phyloP scores from a whole-genome alignment of 92 coral and sea anemone species.

The Montipora capitata region DNA sequence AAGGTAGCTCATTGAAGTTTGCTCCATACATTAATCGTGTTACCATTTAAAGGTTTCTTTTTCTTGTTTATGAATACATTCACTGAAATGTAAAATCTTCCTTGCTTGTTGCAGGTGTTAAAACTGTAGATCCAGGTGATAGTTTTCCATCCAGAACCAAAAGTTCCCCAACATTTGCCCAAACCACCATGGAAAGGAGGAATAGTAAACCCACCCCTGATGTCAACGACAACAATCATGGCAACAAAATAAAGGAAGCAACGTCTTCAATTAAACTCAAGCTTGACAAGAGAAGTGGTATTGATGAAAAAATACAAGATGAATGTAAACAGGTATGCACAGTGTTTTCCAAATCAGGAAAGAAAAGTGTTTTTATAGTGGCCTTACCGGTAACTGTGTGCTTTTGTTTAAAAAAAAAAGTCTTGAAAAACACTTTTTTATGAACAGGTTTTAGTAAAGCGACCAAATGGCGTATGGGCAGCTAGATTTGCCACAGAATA shows the following conservation, averaged over 20 bases:
- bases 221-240: not conserved
- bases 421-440: not conserved
- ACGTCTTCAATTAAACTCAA: conserved; percentile 66
- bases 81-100: not conserved
- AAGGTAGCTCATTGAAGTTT: too few species aligned
- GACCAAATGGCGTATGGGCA: conserved; percentile 98
- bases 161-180: conserved; percentile 29
- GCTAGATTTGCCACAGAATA: conserved; percentile 95
- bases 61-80: too few species aligned
- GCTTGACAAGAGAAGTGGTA: conserved; percentile 85
- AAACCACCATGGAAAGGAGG: conserved; percentile 26
- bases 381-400: too few species aligned
- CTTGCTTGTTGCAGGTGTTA: conserved; percentile 4
- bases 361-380: too few species aligned
- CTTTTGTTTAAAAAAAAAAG: too few species aligned
- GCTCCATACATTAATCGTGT: too few species aligned
- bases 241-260: conserved; percentile 2
- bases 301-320: conserved; percentile 74
- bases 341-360: not conserved
- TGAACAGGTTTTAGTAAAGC: conserved; percentile 76
- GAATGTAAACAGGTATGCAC: conserved; percentile 74
- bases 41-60: too few species aligned
- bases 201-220: not conserved
- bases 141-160: conserved; percentile 29
- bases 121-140: conserved; percentile 45